Base-by-base conservation (phyloP, 2,888 invertebrate species). In the Danaus chrysippus region DNA sequence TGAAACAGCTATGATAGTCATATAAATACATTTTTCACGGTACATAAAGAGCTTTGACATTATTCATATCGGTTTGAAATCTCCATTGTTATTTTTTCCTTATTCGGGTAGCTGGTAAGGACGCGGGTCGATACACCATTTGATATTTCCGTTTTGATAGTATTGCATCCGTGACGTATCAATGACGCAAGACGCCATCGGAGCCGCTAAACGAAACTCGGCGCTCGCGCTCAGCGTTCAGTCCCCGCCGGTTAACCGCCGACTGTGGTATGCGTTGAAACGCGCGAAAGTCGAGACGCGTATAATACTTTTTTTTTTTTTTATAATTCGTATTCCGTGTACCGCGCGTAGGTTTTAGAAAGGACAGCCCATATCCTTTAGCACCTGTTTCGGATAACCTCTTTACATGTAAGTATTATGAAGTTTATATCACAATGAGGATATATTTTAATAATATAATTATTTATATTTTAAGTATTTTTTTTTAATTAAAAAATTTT, bases 251-350 rank as follows among this genome's bases (percentile, higher is more conserved):
- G 79, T 75, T 79, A 76, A 3, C 49, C 77, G 79, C 77, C 71
- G 77, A 75, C 74, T 76, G 73, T 76, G 78, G 76, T 49, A 17
- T 49, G 49, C 49, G 49, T 17, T 46, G 9, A 17, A 49, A 17
- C 10, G 15, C 86, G 84, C 85, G 86, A 86, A 86, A 85, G 82
- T 86, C 78, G 76, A 79, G 75, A 80, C 67, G 68, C 68, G 74
- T 73, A 79, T 66, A 70, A 79, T 83, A 34, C 23, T 34, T 34
- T 34, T 34, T 34, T 34, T 34, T 34, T 34, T 34, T 34, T 34
- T 34, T 34, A 34, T 34, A 81, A 83, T 86, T 69, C 81, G 82
- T 86, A 87, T 87, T 88, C 86, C 79, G 74, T 70, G 70, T 79
- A 78, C 54, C 52, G 59, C 59, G 60, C 68, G 66, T 65, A 58